Evolutionary conservation across 2,797 vertebrate genomes (phyloP).

Genomic region (Spinus pinus): DNA sequence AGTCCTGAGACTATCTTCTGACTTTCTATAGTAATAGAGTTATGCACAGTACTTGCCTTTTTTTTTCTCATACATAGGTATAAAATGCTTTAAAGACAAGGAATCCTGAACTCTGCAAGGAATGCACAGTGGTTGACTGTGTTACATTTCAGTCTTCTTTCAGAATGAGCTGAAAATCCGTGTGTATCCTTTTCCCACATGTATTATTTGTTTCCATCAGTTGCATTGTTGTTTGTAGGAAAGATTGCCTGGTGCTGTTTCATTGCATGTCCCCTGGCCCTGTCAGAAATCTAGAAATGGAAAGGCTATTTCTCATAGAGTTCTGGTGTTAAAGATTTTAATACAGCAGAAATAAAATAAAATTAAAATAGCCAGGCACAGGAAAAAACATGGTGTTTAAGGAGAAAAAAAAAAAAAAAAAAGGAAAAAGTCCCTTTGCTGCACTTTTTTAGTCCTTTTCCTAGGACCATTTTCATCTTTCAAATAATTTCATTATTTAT

Average conservation of each 20-base stretch:
- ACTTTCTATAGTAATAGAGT: not conserved
- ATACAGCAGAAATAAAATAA: not conserved
- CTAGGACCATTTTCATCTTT: not conserved
- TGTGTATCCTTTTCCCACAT: accelerated
- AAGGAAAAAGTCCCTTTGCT: not conserved
- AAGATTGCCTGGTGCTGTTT: not conserved
- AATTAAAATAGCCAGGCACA: not conserved
- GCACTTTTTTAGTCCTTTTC: not conserved
- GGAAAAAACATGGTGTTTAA: not conserved
- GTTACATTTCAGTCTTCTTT: not conserved
- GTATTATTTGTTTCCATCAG: not conserved
- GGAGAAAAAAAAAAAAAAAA: not conserved
- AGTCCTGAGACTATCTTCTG: not conserved
- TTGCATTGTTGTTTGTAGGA: not conserved
- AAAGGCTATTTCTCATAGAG: not conserved
- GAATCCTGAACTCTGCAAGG: not conserved
- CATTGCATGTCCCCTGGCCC: not conserved
- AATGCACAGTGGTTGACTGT: not conserved
- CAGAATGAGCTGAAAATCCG: not conserved
- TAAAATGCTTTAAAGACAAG: not conserved
- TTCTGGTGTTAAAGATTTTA: not conserved
- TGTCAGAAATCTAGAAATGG: conserved; percentile 3
- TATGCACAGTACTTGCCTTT: not conserved
- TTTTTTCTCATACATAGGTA: not conserved
- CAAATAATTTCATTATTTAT: not conserved